These are phyloP conservation scores for Drosophila greeni DNA, from an alignment of 2,888 invertebrate species.

Conservation along the genomic window DNA sequence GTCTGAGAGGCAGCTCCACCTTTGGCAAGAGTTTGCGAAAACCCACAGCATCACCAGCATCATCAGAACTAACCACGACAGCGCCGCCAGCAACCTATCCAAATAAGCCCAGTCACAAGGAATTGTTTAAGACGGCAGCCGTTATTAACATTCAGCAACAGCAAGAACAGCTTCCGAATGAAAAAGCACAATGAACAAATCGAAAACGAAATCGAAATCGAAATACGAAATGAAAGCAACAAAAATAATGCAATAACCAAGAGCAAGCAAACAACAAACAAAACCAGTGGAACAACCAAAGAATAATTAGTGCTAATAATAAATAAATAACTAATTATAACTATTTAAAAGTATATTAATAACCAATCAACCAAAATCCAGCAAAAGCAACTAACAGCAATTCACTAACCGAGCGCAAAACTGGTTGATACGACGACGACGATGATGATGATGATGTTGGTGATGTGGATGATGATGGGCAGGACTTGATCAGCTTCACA, in stretches of 20 bases:
- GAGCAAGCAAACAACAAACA: constrained; percentile 52
- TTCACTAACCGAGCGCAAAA: constrained; percentile 40
- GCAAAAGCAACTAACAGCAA: constrained; percentile 39
- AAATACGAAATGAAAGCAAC: constrained; percentile 45
- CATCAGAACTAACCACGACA: constrained; percentile 51
- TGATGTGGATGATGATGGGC: constrained; percentile 61
- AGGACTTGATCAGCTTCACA: constrained; percentile 45
- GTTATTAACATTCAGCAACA: constrained; percentile 64
- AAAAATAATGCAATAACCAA: constrained; percentile 51
- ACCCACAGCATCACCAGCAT: constrained; percentile 60
- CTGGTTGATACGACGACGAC: constrained; percentile 45
- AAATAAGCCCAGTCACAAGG: constrained; percentile 60
- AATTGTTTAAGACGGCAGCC: constrained; percentile 64
- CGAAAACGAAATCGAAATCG: constrained; percentile 31
- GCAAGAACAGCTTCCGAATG: constrained; percentile 52
- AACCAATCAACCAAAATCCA: constrained; percentile 56
- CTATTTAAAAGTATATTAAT: constrained; percentile 60
- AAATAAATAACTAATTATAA: constrained; percentile 66
- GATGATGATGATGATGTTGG: constrained; percentile 26
- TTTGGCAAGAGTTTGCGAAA: constrained; percentile 76
- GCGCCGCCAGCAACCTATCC: constrained; percentile 37
- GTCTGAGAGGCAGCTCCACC: constrained; percentile 74
- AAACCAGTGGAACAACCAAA: constrained; percentile 80
- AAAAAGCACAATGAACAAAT: constrained; percentile 67
- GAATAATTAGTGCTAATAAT: constrained; percentile 77